These are phyloP conservation scores for Tetramorium bicarinatum DNA, from an alignment of 2,888 invertebrate species.

Conservation along the genomic window DNA sequence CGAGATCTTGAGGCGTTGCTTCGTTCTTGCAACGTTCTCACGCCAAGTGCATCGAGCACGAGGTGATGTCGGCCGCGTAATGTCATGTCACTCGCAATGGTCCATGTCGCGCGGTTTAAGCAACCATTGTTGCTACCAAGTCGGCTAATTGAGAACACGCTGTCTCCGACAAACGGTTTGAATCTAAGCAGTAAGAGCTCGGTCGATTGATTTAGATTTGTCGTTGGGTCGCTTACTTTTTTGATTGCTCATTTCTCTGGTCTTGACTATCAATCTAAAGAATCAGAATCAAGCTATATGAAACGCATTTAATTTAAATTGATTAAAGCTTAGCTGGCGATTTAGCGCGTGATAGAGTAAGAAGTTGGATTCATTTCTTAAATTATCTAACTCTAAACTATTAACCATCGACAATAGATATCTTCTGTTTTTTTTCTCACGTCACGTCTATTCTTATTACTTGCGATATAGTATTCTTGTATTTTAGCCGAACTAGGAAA, in stretches of 20 bases:
- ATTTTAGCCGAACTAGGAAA: not conserved
- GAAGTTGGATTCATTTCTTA: not conserved
- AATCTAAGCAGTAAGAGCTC: not conserved
- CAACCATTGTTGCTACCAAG: not conserved
- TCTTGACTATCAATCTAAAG: not conserved
- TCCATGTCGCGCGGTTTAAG: not conserved
- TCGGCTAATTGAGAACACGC: not conserved
- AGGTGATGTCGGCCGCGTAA: not conserved
- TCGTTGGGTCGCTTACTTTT: not conserved
- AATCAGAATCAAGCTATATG: not conserved
- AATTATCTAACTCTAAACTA: not conserved
- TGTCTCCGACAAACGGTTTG: not conserved
- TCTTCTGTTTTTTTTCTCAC: not conserved
- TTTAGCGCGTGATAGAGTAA: not conserved
- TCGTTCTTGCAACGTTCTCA: not conserved
- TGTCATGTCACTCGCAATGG: not conserved
- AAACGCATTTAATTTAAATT: conserved; percentile 9
- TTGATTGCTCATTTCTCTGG: not conserved
- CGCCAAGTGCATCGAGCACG: not conserved
- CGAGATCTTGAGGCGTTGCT: not conserved
- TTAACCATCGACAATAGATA: not conserved
- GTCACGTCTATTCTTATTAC: not conserved
- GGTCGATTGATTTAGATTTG: not conserved
- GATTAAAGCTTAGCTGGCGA: not conserved
- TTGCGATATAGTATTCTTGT: not conserved